Percentiles rank a stretch among this genome's conserved stretches.
phyloP scores from a whole-genome alignment of 2,113 vertebrate genomes.

The Hippoglossus stenolepis region DNA sequence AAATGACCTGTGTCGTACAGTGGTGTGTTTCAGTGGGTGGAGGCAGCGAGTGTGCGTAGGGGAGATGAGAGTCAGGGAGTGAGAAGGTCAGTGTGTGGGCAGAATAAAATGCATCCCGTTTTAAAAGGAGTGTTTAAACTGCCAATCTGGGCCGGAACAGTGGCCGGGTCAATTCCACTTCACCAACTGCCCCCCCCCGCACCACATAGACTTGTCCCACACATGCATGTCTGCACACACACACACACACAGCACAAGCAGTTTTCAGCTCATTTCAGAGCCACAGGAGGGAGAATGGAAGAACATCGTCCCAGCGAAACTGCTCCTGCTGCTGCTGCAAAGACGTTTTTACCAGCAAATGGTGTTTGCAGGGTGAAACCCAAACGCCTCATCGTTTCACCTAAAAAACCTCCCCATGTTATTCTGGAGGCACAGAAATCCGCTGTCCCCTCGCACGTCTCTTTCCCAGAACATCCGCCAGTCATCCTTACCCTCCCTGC shows the following conservation, averaged over 20 bases:
- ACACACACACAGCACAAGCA: slow-evolving; percentile 21
- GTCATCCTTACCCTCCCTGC: slow-evolving; percentile 53
- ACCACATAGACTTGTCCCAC: slow-evolving; percentile 15
- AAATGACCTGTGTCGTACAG: slow-evolving; percentile 65
- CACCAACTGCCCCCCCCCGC: slow-evolving; percentile 5
- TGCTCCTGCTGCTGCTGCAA: not conserved
- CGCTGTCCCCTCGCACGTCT: slow-evolving; percentile 16
- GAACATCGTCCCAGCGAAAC: not conserved
- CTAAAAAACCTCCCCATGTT: not conserved
- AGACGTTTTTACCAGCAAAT: not conserved
- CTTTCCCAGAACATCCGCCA: slow-evolving; percentile 49
- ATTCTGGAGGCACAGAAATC: slow-evolving; percentile 22
- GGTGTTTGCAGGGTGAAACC: slow-evolving; percentile 12
- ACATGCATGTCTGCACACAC: slow-evolving; percentile 16
- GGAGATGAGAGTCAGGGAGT: slow-evolving; percentile 38
- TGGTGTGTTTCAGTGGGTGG: slow-evolving; percentile 50
- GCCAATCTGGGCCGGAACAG: slow-evolving; percentile 36
- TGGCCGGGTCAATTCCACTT: slow-evolving; percentile 57
- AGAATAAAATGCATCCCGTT: slow-evolving; percentile 54
- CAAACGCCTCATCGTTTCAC: slow-evolving; percentile 6
- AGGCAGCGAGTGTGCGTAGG: slow-evolving; percentile 29
- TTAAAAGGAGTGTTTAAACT: slow-evolving; percentile 53
- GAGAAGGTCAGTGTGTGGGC: slow-evolving; percentile 65
- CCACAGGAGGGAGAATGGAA: slow-evolving; percentile 18
- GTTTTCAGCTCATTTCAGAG: slow-evolving; percentile 54